These are phyloP conservation scores for Leucophora obtusa DNA, from an alignment of 2,888 invertebrate species.

Conservation along the genomic window DNA sequence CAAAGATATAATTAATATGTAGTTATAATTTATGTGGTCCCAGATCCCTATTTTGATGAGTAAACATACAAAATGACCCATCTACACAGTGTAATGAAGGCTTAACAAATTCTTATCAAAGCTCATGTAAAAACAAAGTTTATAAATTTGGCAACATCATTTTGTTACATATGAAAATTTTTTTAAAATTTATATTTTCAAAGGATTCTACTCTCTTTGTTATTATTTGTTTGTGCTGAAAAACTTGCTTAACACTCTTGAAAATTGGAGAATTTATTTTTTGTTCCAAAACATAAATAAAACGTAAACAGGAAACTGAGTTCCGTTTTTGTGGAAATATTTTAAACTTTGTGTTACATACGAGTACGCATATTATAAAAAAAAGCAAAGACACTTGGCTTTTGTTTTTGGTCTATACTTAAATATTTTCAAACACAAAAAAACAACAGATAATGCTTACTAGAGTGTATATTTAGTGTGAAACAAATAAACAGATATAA, in stretches of 20 bases:
- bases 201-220: not conserved
- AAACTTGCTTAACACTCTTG: too few species aligned
- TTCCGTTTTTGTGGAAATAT: not conserved
- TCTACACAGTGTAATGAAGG: too few species aligned
- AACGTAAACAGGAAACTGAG: not conserved
- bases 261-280: too few species aligned
- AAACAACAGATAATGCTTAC: not conserved
- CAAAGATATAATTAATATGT: too few species aligned
- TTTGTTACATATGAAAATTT: too few species aligned
- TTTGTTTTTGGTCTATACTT: not conserved
- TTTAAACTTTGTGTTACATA: not conserved
- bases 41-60: too few species aligned
- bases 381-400: not conserved
- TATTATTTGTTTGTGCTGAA: constrained; percentile 8
- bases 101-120: too few species aligned
- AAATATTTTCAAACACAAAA: not conserved
- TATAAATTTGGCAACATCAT: too few species aligned
- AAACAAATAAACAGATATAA: not conserved
- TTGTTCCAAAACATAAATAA: not conserved
- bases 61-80: too few species aligned
- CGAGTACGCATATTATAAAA: too few species aligned
- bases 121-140: too few species aligned
- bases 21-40: too few species aligned
- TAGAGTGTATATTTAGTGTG: not conserved
- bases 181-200: not conserved